phyloP scores from a whole-genome alignment of 2,888 invertebrate genomes.

The Crematogaster levior region DNA sequence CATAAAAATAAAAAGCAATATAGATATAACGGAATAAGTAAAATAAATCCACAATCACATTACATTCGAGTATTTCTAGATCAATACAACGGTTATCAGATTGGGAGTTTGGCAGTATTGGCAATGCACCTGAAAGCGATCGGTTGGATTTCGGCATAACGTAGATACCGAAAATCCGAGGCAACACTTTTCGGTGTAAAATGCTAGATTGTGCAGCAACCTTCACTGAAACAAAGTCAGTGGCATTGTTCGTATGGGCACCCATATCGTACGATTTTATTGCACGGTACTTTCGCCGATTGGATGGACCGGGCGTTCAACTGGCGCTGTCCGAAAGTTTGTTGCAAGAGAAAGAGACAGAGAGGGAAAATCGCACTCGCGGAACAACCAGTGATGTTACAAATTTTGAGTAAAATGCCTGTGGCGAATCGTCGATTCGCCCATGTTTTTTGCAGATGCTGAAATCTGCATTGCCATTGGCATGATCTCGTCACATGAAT shows the following conservation, averaged over 20 bases:
- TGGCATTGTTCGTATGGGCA: conserved; percentile 54
- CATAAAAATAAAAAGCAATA: background rate
- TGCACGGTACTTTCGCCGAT: conserved; percentile 68
- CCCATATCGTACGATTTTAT: conserved; percentile 68
- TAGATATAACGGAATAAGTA: background rate
- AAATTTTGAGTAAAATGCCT: conserved; percentile 64
- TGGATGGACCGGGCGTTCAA: conserved; percentile 58
- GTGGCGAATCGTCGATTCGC: conserved; percentile 43
- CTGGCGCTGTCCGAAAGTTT: conserved; percentile 59
- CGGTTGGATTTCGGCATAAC: conserved; percentile 14
- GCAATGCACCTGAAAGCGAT: background rate
- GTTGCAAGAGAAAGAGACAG: conserved; percentile 43
- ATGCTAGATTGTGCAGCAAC: conserved; percentile 43
- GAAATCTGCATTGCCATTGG: conserved; percentile 35
- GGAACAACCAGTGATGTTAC: conserved; percentile 44
- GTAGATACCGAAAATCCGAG: conserved; percentile 40
- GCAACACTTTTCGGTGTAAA: conserved; percentile 50
- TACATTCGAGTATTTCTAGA: background rate
- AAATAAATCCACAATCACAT: background rate
- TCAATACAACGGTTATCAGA: background rate
- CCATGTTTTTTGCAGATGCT: background rate
- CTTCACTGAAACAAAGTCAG: conserved; percentile 68
- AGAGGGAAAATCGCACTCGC: conserved; percentile 18
- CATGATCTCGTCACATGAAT: background rate
- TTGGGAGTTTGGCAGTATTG: background rate